These are phyloP conservation scores for Castor canadensis DNA, from an alignment of 2,113 vertebrate species.

Conservation along the genomic window DNA sequence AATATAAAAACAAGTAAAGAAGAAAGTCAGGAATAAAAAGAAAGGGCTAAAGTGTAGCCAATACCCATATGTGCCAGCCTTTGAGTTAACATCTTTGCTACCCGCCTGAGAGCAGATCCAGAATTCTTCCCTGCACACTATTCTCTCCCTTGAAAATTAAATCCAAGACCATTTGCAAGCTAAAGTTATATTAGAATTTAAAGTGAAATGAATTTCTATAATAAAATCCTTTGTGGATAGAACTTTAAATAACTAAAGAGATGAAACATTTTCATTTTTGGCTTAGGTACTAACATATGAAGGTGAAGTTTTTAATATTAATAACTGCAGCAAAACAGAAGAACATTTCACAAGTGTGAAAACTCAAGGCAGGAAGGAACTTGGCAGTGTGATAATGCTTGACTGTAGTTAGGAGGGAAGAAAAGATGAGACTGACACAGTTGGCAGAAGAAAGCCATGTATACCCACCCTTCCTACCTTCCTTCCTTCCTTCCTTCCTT, in stretches of 20 bases:
- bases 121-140: neutral
- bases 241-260: constrained; percentile 58
- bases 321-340: constrained; percentile 10
- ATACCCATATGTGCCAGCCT: neutral
- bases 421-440: neutral
- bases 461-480: neutral
- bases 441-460: neutral
- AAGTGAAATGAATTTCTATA: constrained; percentile 25
- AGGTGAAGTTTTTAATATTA: constrained; percentile 35
- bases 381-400: neutral
- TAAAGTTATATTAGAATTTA: constrained; percentile 33
- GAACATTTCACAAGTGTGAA: neutral
- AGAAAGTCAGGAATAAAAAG: neutral
- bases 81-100: neutral
- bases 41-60: neutral
- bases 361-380: neutral
- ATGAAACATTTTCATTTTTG: constrained; percentile 39
- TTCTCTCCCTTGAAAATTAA: neutral
- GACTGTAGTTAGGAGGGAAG: neutral
- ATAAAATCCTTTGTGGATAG: constrained; percentile 21
- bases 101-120: neutral
- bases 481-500: neutral
- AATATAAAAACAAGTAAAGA: neutral
- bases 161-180: neutral
- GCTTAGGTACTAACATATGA: neutral